Conservation (phyloP, 2,113 vertebrate species). For the Rhabdornis inornatus region DNA sequence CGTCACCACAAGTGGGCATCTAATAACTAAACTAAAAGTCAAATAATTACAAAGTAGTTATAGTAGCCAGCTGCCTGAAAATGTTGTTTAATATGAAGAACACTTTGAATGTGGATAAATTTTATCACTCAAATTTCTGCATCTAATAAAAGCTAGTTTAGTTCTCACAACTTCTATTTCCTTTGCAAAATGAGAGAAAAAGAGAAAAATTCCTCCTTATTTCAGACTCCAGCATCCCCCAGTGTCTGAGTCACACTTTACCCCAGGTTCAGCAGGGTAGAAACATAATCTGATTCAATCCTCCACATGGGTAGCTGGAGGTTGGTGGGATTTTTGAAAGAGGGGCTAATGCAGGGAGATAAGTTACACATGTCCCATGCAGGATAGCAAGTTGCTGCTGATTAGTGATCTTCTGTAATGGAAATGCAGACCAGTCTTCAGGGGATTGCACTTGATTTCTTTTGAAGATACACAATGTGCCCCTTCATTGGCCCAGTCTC, state of each 20-base stretch:
- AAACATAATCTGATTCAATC: background rate
- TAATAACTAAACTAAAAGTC: background rate
- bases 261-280: background rate
- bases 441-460: conserved; percentile 29
- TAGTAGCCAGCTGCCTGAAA: background rate
- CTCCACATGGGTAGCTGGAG: background rate
- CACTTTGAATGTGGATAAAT: background rate
- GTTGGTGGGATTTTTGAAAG: background rate
- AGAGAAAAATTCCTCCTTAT: background rate
- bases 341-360: background rate
- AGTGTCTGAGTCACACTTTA: background rate
- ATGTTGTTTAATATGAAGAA: background rate
- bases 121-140: background rate
- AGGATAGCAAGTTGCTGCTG: background rate
- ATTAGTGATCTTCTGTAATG: conserved; percentile 33
- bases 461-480: background rate
- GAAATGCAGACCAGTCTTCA: conserved; percentile 5
- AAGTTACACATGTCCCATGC: conserved; percentile 6
- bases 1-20: background rate
- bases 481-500: conserved; percentile 15
- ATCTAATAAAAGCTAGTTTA: background rate
- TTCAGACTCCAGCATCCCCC: background rate
- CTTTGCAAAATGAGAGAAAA: background rate
- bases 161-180: background rate
- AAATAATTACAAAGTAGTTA: background rate